A percentile compares a stretch with the other conserved stretches of the same genome.
phyloP scores from a whole-genome alignment of 2,797 vertebrate genomes.

The Liasis olivaceus region DNA sequence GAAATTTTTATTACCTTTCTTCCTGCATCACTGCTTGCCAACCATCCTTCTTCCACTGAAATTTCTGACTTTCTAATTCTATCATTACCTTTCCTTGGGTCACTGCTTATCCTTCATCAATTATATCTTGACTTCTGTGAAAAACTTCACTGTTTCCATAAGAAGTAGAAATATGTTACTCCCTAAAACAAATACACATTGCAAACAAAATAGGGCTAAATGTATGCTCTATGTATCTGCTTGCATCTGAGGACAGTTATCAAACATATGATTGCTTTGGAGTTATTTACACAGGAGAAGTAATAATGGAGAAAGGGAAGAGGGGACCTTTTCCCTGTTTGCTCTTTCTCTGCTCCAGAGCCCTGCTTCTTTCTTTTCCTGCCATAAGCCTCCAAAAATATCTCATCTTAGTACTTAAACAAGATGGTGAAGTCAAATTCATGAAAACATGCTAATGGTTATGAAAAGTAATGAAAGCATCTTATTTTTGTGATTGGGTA shows the following conservation, averaged over 20 bases:
- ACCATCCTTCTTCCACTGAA: background rate
- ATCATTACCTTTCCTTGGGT: background rate
- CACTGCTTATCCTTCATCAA: background rate
- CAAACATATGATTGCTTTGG: background rate
- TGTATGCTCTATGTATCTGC: background rate
- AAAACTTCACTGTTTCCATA: background rate
- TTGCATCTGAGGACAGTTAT: background rate
- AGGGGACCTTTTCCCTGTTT: background rate
- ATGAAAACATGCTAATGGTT: background rate
- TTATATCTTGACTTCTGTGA: background rate
- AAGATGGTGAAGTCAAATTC: background rate
- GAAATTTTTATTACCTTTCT: background rate
- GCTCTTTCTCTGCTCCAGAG: background rate
- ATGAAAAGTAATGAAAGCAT: background rate
- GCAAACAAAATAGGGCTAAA: background rate
- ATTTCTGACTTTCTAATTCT: background rate
- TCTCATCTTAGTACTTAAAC: background rate
- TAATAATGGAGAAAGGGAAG: background rate
- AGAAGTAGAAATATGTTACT: background rate
- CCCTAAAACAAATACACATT: background rate
- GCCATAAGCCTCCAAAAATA: background rate
- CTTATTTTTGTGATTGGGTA: no score
- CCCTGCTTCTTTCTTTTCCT: background rate
- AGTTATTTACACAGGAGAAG: background rate
- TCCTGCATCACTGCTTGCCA: background rate